Conservation (phyloP, 2,113 vertebrate species). For the Forbesichthys papilliferus region DNA sequence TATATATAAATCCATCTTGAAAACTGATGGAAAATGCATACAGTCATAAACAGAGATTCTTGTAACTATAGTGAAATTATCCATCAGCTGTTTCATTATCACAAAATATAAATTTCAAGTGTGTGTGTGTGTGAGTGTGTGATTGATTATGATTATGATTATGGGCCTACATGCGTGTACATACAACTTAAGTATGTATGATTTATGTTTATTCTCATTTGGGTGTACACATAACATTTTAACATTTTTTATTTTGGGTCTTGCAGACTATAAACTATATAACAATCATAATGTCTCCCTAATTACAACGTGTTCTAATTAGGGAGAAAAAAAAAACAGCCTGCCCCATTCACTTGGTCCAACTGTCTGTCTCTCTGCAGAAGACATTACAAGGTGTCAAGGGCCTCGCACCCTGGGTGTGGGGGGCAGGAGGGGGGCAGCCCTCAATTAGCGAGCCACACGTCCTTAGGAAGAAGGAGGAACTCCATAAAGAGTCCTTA, state of each 20-base stretch:
- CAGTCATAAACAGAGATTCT: not conserved
- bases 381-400: slow-evolving; percentile 49
- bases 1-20: no score
- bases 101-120: not conserved
- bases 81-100: not conserved
- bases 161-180: not conserved
- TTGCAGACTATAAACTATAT: not conserved
- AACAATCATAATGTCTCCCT: not conserved
- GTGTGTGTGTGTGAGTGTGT: slow-evolving; percentile 2
- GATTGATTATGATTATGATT: not conserved
- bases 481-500: slow-evolving; percentile 67
- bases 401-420: slow-evolving; percentile 42
- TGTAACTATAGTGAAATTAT: not conserved
- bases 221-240: not conserved
- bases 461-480: slow-evolving; percentile 56
- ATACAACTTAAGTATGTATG: no score
- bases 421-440: slow-evolving; percentile 34
- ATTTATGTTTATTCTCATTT: no score
- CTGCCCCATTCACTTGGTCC: slow-evolving; percentile 4
- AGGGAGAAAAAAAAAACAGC: slow-evolving; percentile 3
- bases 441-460: slow-evolving; percentile 72
- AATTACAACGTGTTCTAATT: not conserved
- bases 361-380: slow-evolving; percentile 6
- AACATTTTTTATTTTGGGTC: not conserved
- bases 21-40: no score